Conservation (phyloP, 1,140 invertebrate species). For the Scaptodrosophila lebanonensis region DNA sequence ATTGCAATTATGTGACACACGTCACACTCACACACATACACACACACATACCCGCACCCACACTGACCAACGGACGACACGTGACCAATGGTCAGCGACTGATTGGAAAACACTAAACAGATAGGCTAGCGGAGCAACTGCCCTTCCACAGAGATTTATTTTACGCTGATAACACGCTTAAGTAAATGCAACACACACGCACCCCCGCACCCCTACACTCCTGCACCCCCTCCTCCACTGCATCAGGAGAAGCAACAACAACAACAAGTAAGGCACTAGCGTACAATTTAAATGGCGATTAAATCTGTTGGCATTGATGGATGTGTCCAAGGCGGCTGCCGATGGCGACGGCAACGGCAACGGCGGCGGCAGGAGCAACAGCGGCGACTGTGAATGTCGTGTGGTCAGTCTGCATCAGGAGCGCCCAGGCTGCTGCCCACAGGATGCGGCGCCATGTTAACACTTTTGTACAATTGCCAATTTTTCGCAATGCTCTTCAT, state of each 20-base stretch:
- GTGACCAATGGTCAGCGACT: slow-evolving; percentile 30
- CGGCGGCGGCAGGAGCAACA: no score
- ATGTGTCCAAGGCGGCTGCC: slow-evolving; percentile 61
- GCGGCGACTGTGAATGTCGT: slow-evolving; percentile 31
- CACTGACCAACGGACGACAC: slow-evolving; percentile 31
- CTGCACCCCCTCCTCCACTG: neutral
- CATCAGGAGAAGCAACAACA: neutral
- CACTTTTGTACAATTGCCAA: slow-evolving; percentile 75
- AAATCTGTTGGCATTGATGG: slow-evolving; percentile 75
- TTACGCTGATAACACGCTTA: slow-evolving; percentile 74
- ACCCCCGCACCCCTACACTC: slow-evolving; percentile 4
- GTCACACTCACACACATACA: slow-evolving; percentile 70
- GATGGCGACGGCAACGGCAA: no score
- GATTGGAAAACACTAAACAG: slow-evolving; percentile 75
- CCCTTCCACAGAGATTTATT: slow-evolving; percentile 67
- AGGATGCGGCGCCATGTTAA: slow-evolving; percentile 70
- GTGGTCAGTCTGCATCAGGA: slow-evolving; percentile 64
- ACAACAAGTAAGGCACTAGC: neutral
- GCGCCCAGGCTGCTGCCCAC: neutral
- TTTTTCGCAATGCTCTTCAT: slow-evolving; percentile 44
- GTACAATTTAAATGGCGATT: slow-evolving; percentile 76
- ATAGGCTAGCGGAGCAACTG: slow-evolving; percentile 33
- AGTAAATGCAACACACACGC: slow-evolving; percentile 56
- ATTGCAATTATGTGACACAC: slow-evolving; percentile 76
- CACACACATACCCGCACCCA: no score